phyloP scores from a whole-genome alignment of 2,888 invertebrate species.

The Andrena camellia region DNA sequence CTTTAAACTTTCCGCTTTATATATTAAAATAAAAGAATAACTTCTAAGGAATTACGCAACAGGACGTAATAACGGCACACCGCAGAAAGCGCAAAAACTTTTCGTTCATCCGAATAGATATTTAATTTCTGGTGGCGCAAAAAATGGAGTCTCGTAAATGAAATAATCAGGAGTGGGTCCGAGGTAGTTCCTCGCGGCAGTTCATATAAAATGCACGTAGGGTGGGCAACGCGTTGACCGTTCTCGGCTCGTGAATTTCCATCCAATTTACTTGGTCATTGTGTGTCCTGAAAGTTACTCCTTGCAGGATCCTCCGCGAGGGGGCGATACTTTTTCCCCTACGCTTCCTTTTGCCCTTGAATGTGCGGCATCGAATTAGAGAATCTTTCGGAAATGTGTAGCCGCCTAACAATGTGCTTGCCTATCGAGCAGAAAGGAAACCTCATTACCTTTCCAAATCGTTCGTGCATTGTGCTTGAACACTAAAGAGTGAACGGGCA shows the following conservation, averaged over 20 bases:
- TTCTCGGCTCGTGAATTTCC: slow-evolving; percentile 55
- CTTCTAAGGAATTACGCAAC: background rate
- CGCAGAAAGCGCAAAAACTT: background rate
- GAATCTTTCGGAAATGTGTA: slow-evolving; percentile 21
- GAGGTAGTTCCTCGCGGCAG: background rate
- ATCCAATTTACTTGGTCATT: slow-evolving; percentile 59
- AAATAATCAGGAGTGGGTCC: slow-evolving; percentile 21
- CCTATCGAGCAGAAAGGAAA: slow-evolving; percentile 11
- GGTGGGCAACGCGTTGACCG: slow-evolving; percentile 43
- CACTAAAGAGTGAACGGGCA: background rate
- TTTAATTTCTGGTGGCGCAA: background rate
- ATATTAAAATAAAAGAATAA: too few species aligned
- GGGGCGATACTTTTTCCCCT: slow-evolving; percentile 8
- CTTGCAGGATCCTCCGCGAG: slow-evolving; percentile 1
- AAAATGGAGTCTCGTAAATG: background rate
- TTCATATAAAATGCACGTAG: slow-evolving; percentile 25
- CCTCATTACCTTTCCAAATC: slow-evolving; percentile 21
- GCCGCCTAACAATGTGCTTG: slow-evolving; percentile 22
- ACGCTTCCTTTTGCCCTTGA: background rate
- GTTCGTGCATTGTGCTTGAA: background rate
- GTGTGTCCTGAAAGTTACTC: slow-evolving; percentile 46
- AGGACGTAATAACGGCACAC: background rate
- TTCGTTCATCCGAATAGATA: background rate
- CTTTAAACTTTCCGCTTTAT: too few species aligned
- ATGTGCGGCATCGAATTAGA: slow-evolving; percentile 34